Evolutionary conservation across 2,888 invertebrate species (phyloP), one percentile per base, ranked within the genome.

Genomic region (Agriopis marginaria): DNA sequence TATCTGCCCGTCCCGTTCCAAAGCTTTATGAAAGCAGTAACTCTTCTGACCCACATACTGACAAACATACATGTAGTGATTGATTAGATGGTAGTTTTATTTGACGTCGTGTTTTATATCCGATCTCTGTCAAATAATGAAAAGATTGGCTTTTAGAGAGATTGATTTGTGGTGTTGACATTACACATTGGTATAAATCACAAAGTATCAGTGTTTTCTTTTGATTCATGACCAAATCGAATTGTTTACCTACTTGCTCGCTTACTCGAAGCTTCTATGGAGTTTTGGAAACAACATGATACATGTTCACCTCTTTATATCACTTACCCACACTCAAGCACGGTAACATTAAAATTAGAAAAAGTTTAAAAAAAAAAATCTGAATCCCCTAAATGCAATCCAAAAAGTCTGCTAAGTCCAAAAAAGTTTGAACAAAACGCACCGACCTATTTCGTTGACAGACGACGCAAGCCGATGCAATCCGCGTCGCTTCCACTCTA

Each of bases 31-130:
- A 63, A 59, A 53, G 67, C 66, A 44, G 72, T 75, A 70, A 72
- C 63, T 74, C 74, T 72, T 68, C 23, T 73, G 73, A 63, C 74
- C 73, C 67, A 69, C 67, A 72, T 70, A 39, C 61, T 56, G 58
- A 66, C 67, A 59, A 45, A 69, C 69, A 49, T 49, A 60, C 40
- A 42, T 12, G 49, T 10, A 44, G 50, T 75, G 75, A 74, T 73
- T 67, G 71, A 73, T 75, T 64, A 45, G 40, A 47, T 61, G 47
- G 54, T 60, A 56, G 59, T 71, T 66, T 73, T 63, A 59, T 68
- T 72, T 14, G 65, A 70, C 64, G 49, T 44, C 44, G n/a, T 58
- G 50, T 68, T 68, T 60, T 68, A 63, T 64, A 50, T 60, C 58
- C 50, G 40, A 14, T 39, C 14, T 63, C 53, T 51, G 53, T 63